Conservation (phyloP, 2,113 vertebrate species). For the Abramis brama region DNA sequence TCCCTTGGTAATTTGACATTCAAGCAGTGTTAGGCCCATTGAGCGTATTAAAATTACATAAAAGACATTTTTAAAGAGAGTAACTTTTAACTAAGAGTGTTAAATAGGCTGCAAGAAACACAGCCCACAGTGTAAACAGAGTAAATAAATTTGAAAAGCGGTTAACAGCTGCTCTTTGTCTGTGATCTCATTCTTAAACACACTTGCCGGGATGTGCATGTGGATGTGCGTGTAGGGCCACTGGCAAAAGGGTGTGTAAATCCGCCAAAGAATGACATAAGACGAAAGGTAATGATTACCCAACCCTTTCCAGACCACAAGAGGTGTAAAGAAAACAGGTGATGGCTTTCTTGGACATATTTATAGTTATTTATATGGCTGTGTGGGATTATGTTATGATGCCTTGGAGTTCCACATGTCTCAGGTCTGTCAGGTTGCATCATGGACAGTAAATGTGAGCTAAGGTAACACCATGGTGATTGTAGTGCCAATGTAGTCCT, state of each 20-base stretch:
- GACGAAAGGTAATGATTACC: constrained; percentile 1
- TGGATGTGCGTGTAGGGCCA: neutral
- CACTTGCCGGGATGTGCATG: neutral
- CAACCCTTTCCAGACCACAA: neutral
- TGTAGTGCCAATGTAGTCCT: neutral
- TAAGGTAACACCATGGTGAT: neutral
- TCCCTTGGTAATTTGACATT: neutral
- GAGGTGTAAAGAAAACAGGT: neutral
- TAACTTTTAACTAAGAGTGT: neutral
- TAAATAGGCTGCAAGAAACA: neutral
- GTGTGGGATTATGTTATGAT: constrained; percentile 27
- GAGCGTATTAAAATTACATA: neutral
- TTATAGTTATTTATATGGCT: constrained; percentile 17
- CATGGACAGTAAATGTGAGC: neutral
- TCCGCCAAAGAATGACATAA: constrained; percentile 14
- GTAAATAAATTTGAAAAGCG: neutral
- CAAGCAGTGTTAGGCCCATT: neutral
- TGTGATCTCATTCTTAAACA: constrained; percentile 20
- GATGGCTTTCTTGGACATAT: neutral
- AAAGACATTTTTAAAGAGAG: neutral
- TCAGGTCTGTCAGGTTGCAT: neutral
- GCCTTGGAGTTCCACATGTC: neutral
- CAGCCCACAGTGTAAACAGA: neutral
- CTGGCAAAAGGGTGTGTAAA: constrained; percentile 18
- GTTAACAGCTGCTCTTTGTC: neutral